A percentile compares a stretch with the other conserved stretches of the same genome.
These are phyloP conservation scores for Aphis craccivora DNA, from an alignment of 1,140 invertebrate genomes.

Conservation along the genomic window DNA sequence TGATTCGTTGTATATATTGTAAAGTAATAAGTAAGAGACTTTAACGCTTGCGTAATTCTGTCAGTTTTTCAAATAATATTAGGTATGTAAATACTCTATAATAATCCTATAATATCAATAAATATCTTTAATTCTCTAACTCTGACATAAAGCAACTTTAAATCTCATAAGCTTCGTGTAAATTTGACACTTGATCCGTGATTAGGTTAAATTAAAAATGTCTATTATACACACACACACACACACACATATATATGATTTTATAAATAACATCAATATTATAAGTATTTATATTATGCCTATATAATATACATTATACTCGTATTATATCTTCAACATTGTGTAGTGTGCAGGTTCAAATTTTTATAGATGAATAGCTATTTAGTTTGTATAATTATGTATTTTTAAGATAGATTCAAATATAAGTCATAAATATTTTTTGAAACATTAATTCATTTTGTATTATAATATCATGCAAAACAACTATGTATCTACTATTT, in stretches of 20 bases:
- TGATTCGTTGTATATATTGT: background rate
- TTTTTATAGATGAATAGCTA: background rate
- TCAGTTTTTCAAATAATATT: background rate
- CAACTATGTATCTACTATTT: background rate
- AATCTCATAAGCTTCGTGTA: background rate
- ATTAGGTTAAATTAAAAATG: background rate
- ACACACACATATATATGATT: background rate
- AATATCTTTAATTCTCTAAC: background rate
- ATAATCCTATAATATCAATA: constrained; percentile 23
- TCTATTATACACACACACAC: background rate
- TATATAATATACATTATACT: background rate
- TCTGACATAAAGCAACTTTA: background rate
- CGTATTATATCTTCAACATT: background rate
- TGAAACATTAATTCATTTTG: background rate
- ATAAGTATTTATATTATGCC: background rate
- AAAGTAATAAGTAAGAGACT: background rate
- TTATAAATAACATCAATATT: background rate
- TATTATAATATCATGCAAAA: background rate
- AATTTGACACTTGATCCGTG: background rate
- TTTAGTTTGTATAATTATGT: background rate
- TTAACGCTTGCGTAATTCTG: background rate
- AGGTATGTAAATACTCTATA: background rate
- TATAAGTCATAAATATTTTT: background rate
- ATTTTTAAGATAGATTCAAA: background rate
- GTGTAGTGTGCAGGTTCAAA: background rate